Evolutionary conservation across 1,140 invertebrate species (phyloP), one percentile per base, ranked within the genome.

Genomic region (Drosophila pruinosa): DNA sequence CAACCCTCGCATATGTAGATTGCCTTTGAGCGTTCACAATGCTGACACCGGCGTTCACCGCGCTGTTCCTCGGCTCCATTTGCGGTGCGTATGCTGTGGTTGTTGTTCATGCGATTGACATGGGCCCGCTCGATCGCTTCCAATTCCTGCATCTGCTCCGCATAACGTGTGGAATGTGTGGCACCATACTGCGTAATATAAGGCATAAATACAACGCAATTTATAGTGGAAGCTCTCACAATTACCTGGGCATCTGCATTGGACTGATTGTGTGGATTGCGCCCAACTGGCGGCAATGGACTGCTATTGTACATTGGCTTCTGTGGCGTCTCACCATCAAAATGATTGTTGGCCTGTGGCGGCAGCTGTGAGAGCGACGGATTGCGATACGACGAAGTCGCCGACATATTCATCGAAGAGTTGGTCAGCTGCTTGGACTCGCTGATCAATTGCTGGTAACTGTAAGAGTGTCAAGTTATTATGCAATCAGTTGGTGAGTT

Each of bases 1-100:
- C 97, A 97, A 17, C 95, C 96, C 54, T 96, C 95, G 90, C 97
- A 97, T 17, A 97, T 95, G 88, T 96, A 97, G 90, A 96, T 95
- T 24, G 96, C 96, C 59, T 95, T 92, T 72, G 94, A 94, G 34
- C 94, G 93, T 38, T 95, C 93, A 90, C 96, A 97, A 31, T 96
- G 95, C 93, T 97, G 96, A 92, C 96, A 97, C 12, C 26, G 70
- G 93, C 92, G 58, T 17, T 69, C 54, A 8, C 14, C 38, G 5
- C 4, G 12, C 34, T 61, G 2, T 0, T 47, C 48, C 4, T 74
- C 53, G 0, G 28, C 39, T n/a, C 77, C 82, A 4, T 81, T 88
- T 3, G 26, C 47, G 22, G 31, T 59, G 63, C 36, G 56, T 6
- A 19, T 52, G 45, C 2, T 67, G 24, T 48, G 26, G 47, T 41